Percentiles rank a stretch among this genome's conserved stretches.
phyloP scores from a whole-genome alignment of 2,113 vertebrate species.

The Haemorhous mexicanus region DNA sequence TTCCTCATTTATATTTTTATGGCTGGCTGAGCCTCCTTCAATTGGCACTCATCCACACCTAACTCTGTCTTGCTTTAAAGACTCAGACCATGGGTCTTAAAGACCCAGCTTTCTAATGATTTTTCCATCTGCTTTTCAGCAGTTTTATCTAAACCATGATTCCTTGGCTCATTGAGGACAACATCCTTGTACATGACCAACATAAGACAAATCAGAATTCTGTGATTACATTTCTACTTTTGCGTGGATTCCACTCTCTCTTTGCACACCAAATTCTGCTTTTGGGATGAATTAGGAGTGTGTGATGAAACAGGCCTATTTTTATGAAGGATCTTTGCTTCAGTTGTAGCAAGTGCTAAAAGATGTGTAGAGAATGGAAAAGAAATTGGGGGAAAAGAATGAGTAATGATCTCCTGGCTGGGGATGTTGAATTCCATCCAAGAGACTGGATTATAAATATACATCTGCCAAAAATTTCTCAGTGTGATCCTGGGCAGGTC shows the following conservation, averaged over 20 bases:
- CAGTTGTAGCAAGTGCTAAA: neutral
- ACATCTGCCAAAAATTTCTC: neutral
- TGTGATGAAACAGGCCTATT: neutral
- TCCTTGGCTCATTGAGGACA: neutral
- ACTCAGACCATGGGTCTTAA: neutral
- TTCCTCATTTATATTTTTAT: neutral
- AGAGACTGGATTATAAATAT: neutral
- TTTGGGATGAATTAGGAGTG: neutral
- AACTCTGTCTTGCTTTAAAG: neutral
- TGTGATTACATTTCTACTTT: neutral
- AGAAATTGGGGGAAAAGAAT: neutral
- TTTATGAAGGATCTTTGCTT: neutral
- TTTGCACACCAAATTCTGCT: neutral
- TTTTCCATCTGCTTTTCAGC: conserved; percentile 14
- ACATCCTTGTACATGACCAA: neutral
- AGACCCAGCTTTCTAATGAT: neutral
- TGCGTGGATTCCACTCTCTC: neutral
- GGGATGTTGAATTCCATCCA: neutral
- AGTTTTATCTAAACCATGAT: conserved; percentile 9
- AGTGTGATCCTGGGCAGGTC: neutral
- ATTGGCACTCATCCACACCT: neutral
- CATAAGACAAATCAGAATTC: neutral
- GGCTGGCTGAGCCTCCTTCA: neutral
- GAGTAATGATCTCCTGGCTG: neutral
- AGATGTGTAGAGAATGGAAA: neutral